phyloP scores from a whole-genome alignment of 1,140 invertebrate species.

The Pygmarrhopalites habei region DNA sequence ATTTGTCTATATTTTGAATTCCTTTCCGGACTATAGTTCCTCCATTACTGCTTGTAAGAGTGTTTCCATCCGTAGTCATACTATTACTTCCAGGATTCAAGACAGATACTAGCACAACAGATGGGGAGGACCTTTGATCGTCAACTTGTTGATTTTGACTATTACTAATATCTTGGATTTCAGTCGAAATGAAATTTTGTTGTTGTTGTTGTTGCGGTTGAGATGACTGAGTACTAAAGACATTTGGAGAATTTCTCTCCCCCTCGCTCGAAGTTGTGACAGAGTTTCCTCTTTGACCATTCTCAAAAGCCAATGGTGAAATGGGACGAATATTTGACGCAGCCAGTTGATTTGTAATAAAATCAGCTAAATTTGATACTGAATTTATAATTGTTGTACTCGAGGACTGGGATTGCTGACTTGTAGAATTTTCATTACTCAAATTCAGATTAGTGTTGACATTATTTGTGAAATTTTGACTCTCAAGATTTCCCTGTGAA shows the following conservation, averaged over 20 bases:
- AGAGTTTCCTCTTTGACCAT: neutral
- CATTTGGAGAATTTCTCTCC: neutral
- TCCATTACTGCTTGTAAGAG: neutral
- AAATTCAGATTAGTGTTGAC: too few species aligned
- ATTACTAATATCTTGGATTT: neutral
- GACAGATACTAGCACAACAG: constrained; percentile 14
- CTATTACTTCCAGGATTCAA: constrained; percentile 1
- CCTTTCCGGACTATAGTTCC: neutral
- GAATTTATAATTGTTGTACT: constrained; percentile 13
- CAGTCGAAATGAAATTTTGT: too few species aligned
- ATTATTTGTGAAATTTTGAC: too few species aligned
- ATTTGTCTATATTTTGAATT: neutral
- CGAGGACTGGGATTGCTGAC: neutral
- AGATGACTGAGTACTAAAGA: neutral
- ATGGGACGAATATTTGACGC: constrained; percentile 37
- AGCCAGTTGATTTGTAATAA: constrained; percentile 36
- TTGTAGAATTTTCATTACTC: too few species aligned
- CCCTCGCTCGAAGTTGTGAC: neutral
- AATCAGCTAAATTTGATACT: constrained; percentile 35
- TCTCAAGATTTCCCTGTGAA: neutral
- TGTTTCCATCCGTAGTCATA: neutral
- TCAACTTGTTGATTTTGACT: neutral
- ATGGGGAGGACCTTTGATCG: neutral
- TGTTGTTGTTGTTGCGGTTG: neutral
- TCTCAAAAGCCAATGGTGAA: constrained; percentile 29